Evolutionary conservation across 2,888 invertebrate genomes (phyloP), one percentile per base, ranked within the genome.

Genomic region (Morpho deidamia): DNA sequence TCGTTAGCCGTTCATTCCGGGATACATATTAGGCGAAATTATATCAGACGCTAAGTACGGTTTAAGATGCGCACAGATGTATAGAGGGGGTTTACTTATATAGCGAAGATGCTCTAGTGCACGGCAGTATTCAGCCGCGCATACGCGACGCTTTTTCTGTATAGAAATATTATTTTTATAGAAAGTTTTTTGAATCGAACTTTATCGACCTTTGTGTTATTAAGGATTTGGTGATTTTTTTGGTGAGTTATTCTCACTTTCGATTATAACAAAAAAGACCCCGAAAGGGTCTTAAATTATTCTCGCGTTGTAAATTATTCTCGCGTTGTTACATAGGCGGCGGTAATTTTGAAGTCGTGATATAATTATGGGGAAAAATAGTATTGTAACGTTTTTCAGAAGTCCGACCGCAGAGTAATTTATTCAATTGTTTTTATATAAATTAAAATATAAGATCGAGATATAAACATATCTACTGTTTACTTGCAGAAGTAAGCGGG

Each of bases 1-100:
- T 23, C 23, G 23, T 23, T 23, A 23, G 23, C 23, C 23, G 39
- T 11, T 11, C 10, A 39, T 11, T 9, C 39, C 39, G 11, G 39
- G 39, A 39, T 11, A 11, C 11, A 39, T 10, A n/a, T 39, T 10
- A 39, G 39, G 39, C 11, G 39, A 39, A 39, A 39, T 39, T 39
- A 11, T 39, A 39, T 14, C 37, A 45, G 34, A 45, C 12, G 11
- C 34, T 12, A 14, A 33, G 14, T 32, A 48, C 33, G 32, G 38
- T 38, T 12, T 11, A 48, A 56, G 55, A 60, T 56, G 55, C 44
- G 40, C 43, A 50, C 57, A 53, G 59, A 53, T 52, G 61, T 56
- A 63, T 68, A 72, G 78, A 71, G 79, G 81, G 83, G 81, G 66
- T 42, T 59, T 55, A 61, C 70, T 71, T 82, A 83, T 83, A 83